phyloP scores from a whole-genome alignment of 2,888 invertebrate genomes.

The Ariolimax columbianus region DNA sequence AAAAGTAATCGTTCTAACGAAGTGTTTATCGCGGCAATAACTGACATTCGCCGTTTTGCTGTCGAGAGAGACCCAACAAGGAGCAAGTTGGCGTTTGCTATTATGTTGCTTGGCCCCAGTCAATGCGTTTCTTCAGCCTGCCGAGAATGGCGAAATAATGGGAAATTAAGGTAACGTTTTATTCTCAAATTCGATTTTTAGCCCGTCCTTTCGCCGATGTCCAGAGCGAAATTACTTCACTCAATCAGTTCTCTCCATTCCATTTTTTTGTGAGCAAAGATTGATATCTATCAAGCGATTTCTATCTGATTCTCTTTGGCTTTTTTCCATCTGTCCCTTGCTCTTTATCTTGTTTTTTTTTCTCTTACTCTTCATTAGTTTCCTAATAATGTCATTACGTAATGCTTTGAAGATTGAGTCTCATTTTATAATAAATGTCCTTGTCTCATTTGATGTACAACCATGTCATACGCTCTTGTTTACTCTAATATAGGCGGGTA shows the following conservation, averaged over 20 bases:
- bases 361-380: neutral
- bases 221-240: slow-evolving; percentile 16
- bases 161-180: slow-evolving; percentile 47
- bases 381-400: too few species aligned
- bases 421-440: too few species aligned
- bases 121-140: slow-evolving; percentile 40
- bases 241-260: slow-evolving; percentile 10
- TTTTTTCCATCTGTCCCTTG: neutral
- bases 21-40: neutral
- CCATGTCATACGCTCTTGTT: too few species aligned
- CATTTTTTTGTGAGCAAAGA: neutral
- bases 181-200: slow-evolving; percentile 42
- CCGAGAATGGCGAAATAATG: slow-evolving; percentile 42
- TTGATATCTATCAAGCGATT: neutral
- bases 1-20: neutral
- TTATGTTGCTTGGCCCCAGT: slow-evolving; percentile 32
- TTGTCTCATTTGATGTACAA: too few species aligned
- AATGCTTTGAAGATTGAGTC: too few species aligned
- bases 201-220: slow-evolving; percentile 4
- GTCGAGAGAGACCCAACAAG: neutral
- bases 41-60: slow-evolving; percentile 5
- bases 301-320: neutral
- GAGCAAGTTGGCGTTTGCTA: slow-evolving; percentile 5
- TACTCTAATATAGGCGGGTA: too few species aligned
- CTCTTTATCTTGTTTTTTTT: neutral